Conservation (phyloP, 1,140 invertebrate species). For the Tribolium castaneum region DNA sequence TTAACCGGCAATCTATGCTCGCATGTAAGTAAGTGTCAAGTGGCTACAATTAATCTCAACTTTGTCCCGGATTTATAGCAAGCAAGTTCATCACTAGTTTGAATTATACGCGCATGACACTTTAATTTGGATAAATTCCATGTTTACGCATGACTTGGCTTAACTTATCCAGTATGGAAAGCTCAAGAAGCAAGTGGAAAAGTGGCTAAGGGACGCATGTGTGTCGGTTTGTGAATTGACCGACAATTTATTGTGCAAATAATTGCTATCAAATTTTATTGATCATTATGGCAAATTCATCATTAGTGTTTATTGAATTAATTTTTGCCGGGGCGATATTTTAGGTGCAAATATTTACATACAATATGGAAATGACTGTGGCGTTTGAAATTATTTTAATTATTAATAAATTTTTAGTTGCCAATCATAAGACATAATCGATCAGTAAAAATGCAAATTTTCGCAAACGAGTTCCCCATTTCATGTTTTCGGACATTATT, state of each 20-base stretch:
- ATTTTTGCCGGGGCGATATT: background rate
- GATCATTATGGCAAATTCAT: background rate
- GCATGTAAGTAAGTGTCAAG: background rate
- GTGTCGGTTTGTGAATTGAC: background rate
- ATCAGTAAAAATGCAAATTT: conserved; percentile 10
- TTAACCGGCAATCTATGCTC: background rate
- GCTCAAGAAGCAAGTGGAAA: background rate
- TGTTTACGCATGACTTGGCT: background rate
- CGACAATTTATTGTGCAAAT: background rate
- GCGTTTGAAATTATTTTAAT: conserved; percentile 21
- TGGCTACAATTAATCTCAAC: background rate
- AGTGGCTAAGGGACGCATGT: background rate
- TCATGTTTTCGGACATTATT: conserved; percentile 9
- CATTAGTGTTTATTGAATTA: background rate
- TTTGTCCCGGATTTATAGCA: background rate
- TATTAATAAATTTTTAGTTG: conserved; percentile 33
- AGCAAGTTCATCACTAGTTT: background rate
- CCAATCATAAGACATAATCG: conserved; percentile 17
- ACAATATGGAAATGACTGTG: conserved; percentile 24
- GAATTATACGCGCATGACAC: background rate
- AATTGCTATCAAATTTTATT: background rate
- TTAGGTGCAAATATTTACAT: background rate
- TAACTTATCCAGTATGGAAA: background rate
- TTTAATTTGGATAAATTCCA: background rate
- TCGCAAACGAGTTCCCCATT: background rate